Percentiles rank a stretch among this genome's conserved stretches.
phyloP scores from a whole-genome alignment of 2,888 invertebrate species.

The Abrostola tripartita region DNA sequence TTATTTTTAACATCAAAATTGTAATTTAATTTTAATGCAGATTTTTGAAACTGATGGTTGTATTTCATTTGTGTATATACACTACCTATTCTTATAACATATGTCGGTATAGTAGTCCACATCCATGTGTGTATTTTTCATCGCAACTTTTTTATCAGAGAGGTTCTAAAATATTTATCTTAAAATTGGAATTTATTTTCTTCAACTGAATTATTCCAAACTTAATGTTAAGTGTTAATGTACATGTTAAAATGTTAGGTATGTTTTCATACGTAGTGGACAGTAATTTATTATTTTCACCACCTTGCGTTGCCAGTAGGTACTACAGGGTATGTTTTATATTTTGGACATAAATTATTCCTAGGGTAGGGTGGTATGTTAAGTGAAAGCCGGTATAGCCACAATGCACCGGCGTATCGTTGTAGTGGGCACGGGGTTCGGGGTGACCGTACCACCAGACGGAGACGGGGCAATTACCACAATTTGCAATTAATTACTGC shows the following conservation, averaged over 20 bases:
- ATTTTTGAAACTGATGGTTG: too few species aligned
- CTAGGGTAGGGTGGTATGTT: slow-evolving; percentile 32
- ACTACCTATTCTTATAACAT: too few species aligned
- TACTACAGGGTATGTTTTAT: slow-evolving; percentile 21
- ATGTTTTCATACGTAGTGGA: slow-evolving; percentile 18
- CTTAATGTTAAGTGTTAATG: too few species aligned
- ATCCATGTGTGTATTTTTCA: too few species aligned
- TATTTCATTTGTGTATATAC: too few species aligned
- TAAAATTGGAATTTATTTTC: slow-evolving; percentile 11
- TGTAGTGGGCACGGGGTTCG: slow-evolving; percentile 36
- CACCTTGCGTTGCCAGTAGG: slow-evolving; percentile 20
- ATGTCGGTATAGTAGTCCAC: too few species aligned
- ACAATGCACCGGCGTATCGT: slow-evolving; percentile 34
- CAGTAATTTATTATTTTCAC: slow-evolving; percentile 37
- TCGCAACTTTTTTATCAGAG: background rate
- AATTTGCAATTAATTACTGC: slow-evolving; percentile 79
- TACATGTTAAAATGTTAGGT: slow-evolving; percentile 27
- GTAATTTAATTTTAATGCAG: too few species aligned
- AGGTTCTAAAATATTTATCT: background rate
- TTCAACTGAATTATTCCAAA: slow-evolving; percentile 19
- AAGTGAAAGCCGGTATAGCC: slow-evolving; percentile 43
- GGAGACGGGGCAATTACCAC: slow-evolving; percentile 67
- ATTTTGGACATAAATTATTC: slow-evolving; percentile 36
- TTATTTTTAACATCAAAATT: too few species aligned
- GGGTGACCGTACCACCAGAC: slow-evolving; percentile 48